Conservation (phyloP, 1,140 invertebrate genomes). For the Drosophila pruinosa region DNA sequence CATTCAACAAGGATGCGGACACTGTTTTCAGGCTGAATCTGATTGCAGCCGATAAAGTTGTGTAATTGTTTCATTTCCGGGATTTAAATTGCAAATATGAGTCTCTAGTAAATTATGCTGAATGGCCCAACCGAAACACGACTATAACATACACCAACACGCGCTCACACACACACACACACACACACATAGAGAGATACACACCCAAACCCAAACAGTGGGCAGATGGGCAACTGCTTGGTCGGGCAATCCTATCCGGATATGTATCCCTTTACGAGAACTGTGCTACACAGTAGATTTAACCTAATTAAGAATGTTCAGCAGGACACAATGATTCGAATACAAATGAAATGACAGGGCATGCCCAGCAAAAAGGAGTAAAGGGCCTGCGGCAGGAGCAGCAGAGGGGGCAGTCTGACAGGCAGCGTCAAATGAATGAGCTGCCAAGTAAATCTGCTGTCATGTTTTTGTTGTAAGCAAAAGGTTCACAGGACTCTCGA, state of each 20-base stretch:
- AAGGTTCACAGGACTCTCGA: constrained; percentile 50
- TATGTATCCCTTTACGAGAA: constrained; percentile 32
- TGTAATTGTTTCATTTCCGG: constrained; percentile 82
- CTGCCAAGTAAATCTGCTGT: constrained; percentile 77
- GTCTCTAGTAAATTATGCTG: constrained; percentile 68
- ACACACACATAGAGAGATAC: neutral
- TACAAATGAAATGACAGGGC: constrained; percentile 76
- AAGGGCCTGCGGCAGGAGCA: neutral
- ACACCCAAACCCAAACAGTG: neutral
- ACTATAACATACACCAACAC: constrained; percentile 10
- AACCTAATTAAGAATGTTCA: constrained; percentile 83
- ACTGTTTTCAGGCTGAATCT: constrained; percentile 10
- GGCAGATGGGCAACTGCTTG: neutral
- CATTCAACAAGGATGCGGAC: constrained; percentile 21
- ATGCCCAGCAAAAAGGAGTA: neutral
- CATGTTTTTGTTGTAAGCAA: constrained; percentile 64
- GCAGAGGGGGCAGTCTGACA: constrained; percentile 48
- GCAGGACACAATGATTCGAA: constrained; percentile 81
- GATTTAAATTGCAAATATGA: constrained; percentile 82
- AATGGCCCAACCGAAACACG: constrained; percentile 48
- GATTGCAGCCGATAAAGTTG: constrained; percentile 76
- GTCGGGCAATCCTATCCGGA: constrained; percentile 1
- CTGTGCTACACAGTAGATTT: constrained; percentile 76
- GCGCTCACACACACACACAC: constrained; percentile 20
- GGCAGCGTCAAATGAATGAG: constrained; percentile 74